Percentiles rank a stretch among this genome's conserved stretches.
Conservation (phyloP, 2,797 vertebrate genomes). For the Mormyrus hasselquistii region DNA sequence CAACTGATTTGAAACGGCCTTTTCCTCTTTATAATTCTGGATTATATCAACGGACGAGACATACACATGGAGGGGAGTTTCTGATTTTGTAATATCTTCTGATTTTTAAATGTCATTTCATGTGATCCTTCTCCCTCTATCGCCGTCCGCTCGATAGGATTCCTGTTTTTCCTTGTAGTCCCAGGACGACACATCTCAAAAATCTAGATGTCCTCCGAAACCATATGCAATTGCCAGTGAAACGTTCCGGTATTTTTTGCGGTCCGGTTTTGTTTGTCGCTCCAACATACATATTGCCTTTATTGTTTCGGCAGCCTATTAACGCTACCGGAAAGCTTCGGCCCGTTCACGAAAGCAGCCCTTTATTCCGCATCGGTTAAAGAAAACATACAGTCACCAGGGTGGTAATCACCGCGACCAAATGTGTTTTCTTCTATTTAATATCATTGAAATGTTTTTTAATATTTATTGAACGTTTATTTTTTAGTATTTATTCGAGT, state of each 20-base stretch:
- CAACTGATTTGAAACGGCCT: constrained; percentile 33
- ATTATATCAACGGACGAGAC: constrained; percentile 54
- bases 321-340: constrained; percentile 50
- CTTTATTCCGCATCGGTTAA: constrained; percentile 60
- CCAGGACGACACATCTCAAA: constrained; percentile 33
- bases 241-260: constrained; percentile 11
- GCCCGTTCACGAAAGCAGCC: constrained; percentile 43
- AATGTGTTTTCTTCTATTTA: constrained; percentile 16
- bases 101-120: constrained; percentile 43
- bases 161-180: constrained; percentile 45
- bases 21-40: constrained; percentile 36
- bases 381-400: constrained; percentile 55
- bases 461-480: constrained; percentile 23
- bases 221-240: constrained; percentile 16
- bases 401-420: constrained; percentile 19
- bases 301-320: constrained; percentile 30
- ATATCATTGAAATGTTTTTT: constrained; percentile 21
- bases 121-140: constrained; percentile 45
- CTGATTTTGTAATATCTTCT: constrained; percentile 41
- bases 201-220: constrained; percentile 7
- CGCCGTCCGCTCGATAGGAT: constrained; percentile 54
- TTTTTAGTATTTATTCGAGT: constrained; percentile 22
- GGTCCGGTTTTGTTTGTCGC: not conserved
- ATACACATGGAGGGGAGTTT: constrained; percentile 50
- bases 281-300: not conserved